Percentiles rank a stretch among this genome's conserved stretches.
Conservation (phyloP, 2,113 vertebrate species). For the Lycocorax pyrrhopterus region DNA sequence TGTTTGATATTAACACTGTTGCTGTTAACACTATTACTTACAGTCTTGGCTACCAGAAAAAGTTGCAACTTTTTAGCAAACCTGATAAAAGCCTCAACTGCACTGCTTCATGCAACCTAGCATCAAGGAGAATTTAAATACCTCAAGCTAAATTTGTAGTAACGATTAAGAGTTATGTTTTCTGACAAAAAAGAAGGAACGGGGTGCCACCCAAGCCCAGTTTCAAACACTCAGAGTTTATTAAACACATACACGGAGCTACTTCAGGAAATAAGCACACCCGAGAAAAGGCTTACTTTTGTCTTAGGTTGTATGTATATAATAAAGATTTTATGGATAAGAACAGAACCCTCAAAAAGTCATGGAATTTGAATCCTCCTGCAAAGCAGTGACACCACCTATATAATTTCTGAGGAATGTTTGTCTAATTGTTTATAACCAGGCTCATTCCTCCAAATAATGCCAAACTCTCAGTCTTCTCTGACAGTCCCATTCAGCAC, state of each 20-base stretch:
- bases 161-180: not conserved
- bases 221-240: not conserved
- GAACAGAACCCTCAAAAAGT: not conserved
- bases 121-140: not conserved
- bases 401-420: not conserved
- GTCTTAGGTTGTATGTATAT: not conserved
- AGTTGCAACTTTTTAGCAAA: not conserved
- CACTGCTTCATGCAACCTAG: not conserved
- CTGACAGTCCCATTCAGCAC: not conserved
- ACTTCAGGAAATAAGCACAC: not conserved
- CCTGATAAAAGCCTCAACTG: not conserved
- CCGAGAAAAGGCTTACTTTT: not conserved
- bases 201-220: not conserved
- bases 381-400: not conserved
- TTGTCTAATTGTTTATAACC: not conserved
- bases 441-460: not conserved
- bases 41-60: not conserved
- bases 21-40: not conserved
- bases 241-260: not conserved
- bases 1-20: not conserved
- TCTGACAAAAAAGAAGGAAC: not conserved
- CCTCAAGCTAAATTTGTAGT: not conserved
- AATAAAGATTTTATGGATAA: not conserved
- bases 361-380: not conserved
- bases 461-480: not conserved